Base-by-base conservation (phyloP, 2,888 invertebrate genomes). In the Spodoptera exigua region DNA sequence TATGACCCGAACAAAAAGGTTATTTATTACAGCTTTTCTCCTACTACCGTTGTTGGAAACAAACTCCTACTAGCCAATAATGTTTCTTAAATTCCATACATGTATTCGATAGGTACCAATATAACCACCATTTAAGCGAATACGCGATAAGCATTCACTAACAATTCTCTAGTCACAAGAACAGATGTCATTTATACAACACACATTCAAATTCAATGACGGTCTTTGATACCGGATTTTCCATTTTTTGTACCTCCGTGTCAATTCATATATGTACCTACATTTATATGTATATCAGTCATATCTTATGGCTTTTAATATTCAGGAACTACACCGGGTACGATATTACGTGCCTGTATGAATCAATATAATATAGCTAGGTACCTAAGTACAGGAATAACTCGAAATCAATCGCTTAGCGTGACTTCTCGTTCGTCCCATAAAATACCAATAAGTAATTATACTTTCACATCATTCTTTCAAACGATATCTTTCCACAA, bases 141-240 rank as follows among this genome's bases (percentile, higher is more conserved):
- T 36, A 72, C 54, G 44, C 37, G 67, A 51, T 51, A 27, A 0
- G 34, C 67, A 66, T 68, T 52, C 40, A 13, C 21, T 44, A 34
- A 44, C n/a, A 51, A 48, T 56, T 40, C 36, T 51, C 40, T 27
- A 44, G 43, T 40, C 14, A 43, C 37, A 43, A 34, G 49, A 72
- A 54, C 72, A 68, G 67, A 68, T 69, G 67, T 60, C 67, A 59
- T 55, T 66, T 51, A 69, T 47, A 51, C 37, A 37, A 35, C 47
- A 35, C 47, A 54, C 70, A 77, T 78, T 76, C 62, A 68, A 71
- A 81, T 81, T 76, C 74, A 74, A 74, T 73, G 58, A 67, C 55
- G 68, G 56, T 37, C 59, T 57, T 65, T 48, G 55, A 61, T 62
- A 54, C 75, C 79, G 80, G 82, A 83, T 73, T 70, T 76, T 64